Evolutionary conservation across 2,797 vertebrate species (phyloP), one percentile per base, ranked within the genome.

Genomic region (Sphaeramia orbicularis): DNA sequence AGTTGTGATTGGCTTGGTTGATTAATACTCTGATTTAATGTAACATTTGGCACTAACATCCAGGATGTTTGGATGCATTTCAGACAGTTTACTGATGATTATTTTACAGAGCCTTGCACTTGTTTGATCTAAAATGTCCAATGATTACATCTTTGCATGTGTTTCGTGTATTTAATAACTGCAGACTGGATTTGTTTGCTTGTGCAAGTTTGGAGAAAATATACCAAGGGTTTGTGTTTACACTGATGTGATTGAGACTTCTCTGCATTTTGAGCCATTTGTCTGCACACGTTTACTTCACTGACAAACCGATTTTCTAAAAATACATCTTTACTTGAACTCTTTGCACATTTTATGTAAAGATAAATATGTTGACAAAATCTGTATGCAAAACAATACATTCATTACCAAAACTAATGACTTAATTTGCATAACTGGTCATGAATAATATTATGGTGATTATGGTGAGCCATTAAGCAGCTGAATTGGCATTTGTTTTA

Each of bases 371-470:
- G 65, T 45, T 59, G 53, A 70, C 55, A 50, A 65, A 41, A 58
- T 1, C 9, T 52, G 6, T 49, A 62, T 66, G 40, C 30, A 62
- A 41, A 45, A 78, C 14, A 43, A 36, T 65, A 16, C 43, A 44
- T 74, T 60, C 61, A 66, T 74, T 49, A 52, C 35, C 10, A 35
- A 30, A 12, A 71, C 60, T 12, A 61, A 74, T 60, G 35, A 24
- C 54, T 62, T 63, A 16, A 67, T 78, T 65, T 65, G 38, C 43
- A 9, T n/a, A 8, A 43, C 44, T 58, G 40, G 65, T 72, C 54
- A 65, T 57, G 51, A 74, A 74, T 69, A 52, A 71, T 77, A 32
- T 43, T 63, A 45, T 65, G 55, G 27, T 50, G 53, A 76, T 69
- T 64, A 74, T 36, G 37, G 10, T 47, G 30, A 24, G 62, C 61